A percentile compares a stretch with the other conserved stretches of the same genome.
Conservation (phyloP, 2,888 invertebrate genomes). For the Xanthia togata region DNA sequence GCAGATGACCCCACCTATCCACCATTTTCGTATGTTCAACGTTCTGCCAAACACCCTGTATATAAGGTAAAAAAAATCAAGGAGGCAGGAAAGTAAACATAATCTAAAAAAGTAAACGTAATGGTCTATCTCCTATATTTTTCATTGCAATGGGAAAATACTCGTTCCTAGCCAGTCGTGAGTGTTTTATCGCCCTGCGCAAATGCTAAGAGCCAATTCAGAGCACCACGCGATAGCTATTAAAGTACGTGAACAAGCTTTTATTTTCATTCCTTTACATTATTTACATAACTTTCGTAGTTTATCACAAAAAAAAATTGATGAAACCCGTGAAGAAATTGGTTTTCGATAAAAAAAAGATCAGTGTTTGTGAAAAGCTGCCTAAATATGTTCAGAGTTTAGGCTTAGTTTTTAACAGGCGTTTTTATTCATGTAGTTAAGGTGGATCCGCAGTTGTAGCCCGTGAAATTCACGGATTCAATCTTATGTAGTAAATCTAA, state of each 20-base stretch:
- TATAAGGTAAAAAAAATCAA: too few species aligned
- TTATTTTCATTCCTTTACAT: constrained; percentile 22
- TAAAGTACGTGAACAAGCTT: constrained; percentile 31
- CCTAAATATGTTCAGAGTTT: too few species aligned
- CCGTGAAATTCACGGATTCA: too few species aligned
- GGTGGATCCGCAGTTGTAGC: too few species aligned
- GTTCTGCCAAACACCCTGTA: too few species aligned
- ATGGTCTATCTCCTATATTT: neutral
- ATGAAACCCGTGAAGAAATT: neutral
- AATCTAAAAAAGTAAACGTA: neutral
- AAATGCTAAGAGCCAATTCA: constrained; percentile 54
- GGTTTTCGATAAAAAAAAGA: neutral
- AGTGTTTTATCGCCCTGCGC: constrained; percentile 38
- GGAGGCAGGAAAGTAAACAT: too few species aligned
- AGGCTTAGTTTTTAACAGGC: neutral
- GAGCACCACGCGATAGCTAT: constrained; percentile 13
- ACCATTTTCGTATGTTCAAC: too few species aligned
- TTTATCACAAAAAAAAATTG: neutral
- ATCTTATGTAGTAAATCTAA: too few species aligned
- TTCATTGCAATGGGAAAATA: constrained; percentile 22
- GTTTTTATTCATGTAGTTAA: neutral
- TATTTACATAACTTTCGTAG: constrained; percentile 1
- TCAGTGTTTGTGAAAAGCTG: neutral
- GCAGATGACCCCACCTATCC: too few species aligned
- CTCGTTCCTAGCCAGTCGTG: neutral